Percentiles rank a stretch among this genome's conserved stretches.
Conservation (phyloP, 1,140 invertebrate species). For the Diabrotica undecimpunctata region DNA sequence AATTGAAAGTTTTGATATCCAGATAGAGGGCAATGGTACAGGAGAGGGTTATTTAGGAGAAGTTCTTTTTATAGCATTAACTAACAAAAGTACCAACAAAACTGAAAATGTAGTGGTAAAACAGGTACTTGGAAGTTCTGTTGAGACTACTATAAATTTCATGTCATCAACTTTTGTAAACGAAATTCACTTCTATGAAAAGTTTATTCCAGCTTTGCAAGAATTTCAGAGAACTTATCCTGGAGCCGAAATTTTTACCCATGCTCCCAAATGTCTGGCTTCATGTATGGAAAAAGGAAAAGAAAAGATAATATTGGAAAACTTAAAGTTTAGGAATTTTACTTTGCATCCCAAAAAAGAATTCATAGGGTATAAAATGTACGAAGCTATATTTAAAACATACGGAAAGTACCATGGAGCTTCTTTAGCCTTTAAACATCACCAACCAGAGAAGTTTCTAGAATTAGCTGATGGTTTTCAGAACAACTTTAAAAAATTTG, state of each 20-base stretch:
- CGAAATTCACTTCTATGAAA: conserved; percentile 6
- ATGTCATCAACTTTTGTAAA: background rate
- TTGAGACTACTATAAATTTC: background rate
- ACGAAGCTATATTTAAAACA: conserved; percentile 19
- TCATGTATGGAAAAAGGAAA: conserved; percentile 40
- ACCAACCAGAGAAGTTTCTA: conserved; percentile 34
- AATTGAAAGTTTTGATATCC: background rate
- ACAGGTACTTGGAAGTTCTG: background rate
- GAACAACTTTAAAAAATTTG: conserved; percentile 36
- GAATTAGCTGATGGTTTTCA: conserved; percentile 18
- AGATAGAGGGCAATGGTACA: conserved; percentile 5
- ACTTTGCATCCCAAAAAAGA: conserved; percentile 18
- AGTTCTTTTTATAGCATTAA: background rate
- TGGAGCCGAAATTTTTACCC: conserved; percentile 27
- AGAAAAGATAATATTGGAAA: conserved; percentile 50
- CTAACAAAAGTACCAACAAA: background rate
- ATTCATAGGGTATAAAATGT: conserved; percentile 13
- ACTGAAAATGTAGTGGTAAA: background rate
- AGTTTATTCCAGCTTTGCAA: background rate
- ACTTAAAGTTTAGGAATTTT: conserved; percentile 23
- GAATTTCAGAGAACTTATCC: background rate
- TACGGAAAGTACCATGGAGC: conserved; percentile 30
- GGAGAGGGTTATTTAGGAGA: conserved; percentile 6
- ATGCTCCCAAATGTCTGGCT: conserved; percentile 10
- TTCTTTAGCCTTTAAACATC: conserved; percentile 49